These are phyloP conservation scores for Mustela erminea DNA, from an alignment of 2,797 vertebrate species.

Conservation along the genomic window DNA sequence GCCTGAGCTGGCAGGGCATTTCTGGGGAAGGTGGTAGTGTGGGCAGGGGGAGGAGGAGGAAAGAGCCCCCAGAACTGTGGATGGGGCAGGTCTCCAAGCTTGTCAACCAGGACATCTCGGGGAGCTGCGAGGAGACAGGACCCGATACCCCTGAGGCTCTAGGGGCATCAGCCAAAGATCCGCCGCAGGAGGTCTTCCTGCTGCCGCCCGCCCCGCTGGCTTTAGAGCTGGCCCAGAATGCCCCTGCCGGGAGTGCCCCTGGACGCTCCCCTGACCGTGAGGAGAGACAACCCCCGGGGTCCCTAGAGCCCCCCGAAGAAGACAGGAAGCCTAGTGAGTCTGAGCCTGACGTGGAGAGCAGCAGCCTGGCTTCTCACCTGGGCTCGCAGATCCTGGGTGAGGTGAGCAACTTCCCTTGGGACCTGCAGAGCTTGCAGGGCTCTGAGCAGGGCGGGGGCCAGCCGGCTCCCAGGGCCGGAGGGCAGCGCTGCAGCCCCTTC, in stretches of 20 bases:
- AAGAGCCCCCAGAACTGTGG: slow-evolving; percentile 18
- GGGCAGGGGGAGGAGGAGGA: slow-evolving; percentile 52
- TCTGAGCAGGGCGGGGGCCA: background rate
- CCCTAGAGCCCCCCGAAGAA: background rate
- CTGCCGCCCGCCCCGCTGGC: background rate
- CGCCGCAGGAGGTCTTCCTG: background rate
- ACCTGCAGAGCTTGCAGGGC: slow-evolving; percentile 14
- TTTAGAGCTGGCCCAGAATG: background rate
- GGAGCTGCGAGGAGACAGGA: background rate
- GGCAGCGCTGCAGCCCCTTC: background rate
- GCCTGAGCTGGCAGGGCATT: slow-evolving; percentile 31
- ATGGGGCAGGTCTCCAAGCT: slow-evolving; percentile 53
- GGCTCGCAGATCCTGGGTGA: slow-evolving; percentile 68
- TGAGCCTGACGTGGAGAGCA: background rate
- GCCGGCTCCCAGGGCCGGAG: background rate
- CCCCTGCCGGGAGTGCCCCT: background rate
- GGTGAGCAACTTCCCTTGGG: slow-evolving; percentile 71
- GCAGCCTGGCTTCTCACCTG: slow-evolving; percentile 39
- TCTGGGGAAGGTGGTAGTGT: background rate
- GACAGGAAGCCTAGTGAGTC: background rate
- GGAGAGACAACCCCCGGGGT: background rate
- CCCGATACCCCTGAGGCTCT: background rate
- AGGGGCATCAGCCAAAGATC: background rate
- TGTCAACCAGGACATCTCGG: background rate
- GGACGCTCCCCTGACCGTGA: background rate